Percentiles rank a stretch among this genome's conserved stretches.
Evolutionary conservation across 2,113 vertebrate species (phyloP).

Genomic region (Cyanoliseus patagonus): DNA sequence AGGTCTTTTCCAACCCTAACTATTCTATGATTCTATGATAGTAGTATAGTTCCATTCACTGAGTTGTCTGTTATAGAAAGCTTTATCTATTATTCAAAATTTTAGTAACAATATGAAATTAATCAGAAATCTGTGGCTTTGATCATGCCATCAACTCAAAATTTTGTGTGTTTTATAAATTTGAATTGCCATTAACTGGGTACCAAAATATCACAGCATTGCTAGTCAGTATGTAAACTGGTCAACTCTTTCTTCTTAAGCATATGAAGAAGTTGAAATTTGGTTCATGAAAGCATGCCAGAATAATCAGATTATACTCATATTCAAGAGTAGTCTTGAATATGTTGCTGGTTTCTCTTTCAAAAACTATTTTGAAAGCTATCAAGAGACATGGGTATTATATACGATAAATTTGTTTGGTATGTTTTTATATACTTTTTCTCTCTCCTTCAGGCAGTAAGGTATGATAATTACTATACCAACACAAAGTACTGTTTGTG

Average conservation of each 20-base stretch:
- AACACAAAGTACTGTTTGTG: slow-evolving; percentile 98
- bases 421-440: not conserved
- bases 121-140: not conserved
- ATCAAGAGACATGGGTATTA: not conserved
- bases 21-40: not conserved
- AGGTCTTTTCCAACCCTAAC: not conserved
- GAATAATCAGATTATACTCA: not conserved
- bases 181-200: not conserved
- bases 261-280: not conserved
- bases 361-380: not conserved
- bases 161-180: not conserved
- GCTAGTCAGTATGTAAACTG: not conserved
- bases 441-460: slow-evolving; percentile 81
- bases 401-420: not conserved
- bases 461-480: slow-evolving; percentile 91
- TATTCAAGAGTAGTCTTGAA: not conserved
- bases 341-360: not conserved
- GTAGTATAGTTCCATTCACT: not conserved
- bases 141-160: not conserved
- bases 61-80: not conserved
- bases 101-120: not conserved
- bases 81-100: not conserved
- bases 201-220: not conserved
- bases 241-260: not conserved
- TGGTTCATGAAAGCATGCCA: not conserved